Percentiles rank a stretch among this genome's conserved stretches.
Evolutionary conservation across 1,140 invertebrate genomes (phyloP).

Genomic region (Nylanderia fulva): DNA sequence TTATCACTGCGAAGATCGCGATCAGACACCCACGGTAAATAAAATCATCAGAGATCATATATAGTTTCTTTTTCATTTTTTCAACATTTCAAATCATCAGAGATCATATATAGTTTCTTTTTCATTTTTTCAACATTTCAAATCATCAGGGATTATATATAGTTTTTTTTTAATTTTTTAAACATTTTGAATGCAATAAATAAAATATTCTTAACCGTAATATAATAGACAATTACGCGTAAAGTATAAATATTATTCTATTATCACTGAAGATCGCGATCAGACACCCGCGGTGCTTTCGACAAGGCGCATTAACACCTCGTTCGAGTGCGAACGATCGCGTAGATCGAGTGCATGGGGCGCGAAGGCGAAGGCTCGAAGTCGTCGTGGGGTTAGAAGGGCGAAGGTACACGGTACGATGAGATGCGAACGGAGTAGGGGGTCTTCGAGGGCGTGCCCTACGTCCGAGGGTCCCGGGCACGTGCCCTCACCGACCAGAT

Average conservation of each 20-base stretch:
- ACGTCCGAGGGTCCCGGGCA: conserved; percentile 77
- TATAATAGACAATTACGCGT: neutral
- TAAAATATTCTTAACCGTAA: neutral
- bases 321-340: conserved; percentile 47
- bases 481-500: conserved; percentile 81
- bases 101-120: too few relatives aligned
- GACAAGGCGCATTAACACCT: conserved; percentile 49
- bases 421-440: conserved; percentile 44
- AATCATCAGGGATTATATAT: too few relatives aligned
- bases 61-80: too few relatives aligned
- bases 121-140: too few relatives aligned
- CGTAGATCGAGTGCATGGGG: conserved; percentile 47
- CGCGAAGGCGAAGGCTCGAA: conserved; percentile 57
- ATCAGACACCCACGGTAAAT: conserved; percentile 37
- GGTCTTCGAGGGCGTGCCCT: conserved; percentile 76
- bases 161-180: too few relatives aligned
- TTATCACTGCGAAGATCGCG: neutral
- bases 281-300: conserved; percentile 41
- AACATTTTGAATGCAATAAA: neutral
- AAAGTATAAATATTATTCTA: conserved; percentile 13
- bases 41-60: too few relatives aligned
- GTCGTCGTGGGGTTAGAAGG: conserved; percentile 53
- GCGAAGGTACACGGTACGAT: neutral
- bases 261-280: neutral
- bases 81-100: too few relatives aligned